phyloP scores from a whole-genome alignment of 2,888 invertebrate species.

The Lepidochrysops patricia region DNA sequence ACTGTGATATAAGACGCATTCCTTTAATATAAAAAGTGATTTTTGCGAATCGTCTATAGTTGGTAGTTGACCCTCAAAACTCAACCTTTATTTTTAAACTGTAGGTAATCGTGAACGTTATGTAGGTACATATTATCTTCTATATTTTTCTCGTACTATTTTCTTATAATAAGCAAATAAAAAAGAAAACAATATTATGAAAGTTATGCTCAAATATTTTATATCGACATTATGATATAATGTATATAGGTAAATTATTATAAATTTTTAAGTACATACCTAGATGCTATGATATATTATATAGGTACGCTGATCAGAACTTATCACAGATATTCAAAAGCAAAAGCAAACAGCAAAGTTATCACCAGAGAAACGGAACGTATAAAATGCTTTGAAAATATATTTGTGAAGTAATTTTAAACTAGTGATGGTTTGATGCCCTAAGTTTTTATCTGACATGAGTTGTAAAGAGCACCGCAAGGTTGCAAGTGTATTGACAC shows the following conservation, averaged over 20 bases:
- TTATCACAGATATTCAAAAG: background rate
- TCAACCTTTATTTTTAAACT: background rate
- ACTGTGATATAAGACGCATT: conserved; percentile 18
- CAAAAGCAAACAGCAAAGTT: background rate
- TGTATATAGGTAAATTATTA: no score
- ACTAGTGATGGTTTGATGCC: conserved; percentile 60
- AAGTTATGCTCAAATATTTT: no score
- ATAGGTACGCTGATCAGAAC: background rate
- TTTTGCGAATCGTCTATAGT: conserved; percentile 14
- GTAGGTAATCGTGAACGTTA: background rate
- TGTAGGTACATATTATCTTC: no score
- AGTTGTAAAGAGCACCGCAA: conserved; percentile 69
- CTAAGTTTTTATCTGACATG: conserved; percentile 68
- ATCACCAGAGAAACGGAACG: background rate
- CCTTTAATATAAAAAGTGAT: conserved; percentile 16
- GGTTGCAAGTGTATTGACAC: conserved; percentile 72
- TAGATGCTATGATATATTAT: no score
- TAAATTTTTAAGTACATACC: no score
- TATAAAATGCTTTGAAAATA: conserved; percentile 13
- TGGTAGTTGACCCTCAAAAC: background rate
- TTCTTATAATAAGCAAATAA: no score
- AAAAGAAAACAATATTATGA: no score
- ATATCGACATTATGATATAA: no score
- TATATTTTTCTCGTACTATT: background rate
- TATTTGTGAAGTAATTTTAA: conserved; percentile 38